Evolutionary conservation across 2,113 vertebrate genomes (phyloP), one percentile per base, ranked within the genome.

Genomic region (Charina bottae): DNA sequence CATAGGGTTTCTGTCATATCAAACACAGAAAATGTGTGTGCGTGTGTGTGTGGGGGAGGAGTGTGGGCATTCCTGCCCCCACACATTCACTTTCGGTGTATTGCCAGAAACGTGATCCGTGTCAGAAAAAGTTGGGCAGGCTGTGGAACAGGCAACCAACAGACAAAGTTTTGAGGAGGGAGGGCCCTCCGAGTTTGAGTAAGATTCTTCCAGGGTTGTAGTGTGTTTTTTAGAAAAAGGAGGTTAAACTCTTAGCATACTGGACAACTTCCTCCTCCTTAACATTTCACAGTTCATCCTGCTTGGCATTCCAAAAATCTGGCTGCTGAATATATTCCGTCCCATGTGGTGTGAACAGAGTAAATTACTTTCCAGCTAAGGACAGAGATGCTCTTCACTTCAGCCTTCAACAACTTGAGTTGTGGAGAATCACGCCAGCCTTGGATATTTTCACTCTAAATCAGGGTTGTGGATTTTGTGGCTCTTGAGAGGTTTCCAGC

Each of bases 1-100:
- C 98, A 95, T 93, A 84, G 97, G 97, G 96, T 94, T 78, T 96
- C 94, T 92, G 89, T 90, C 94, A 87, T 94, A 92, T 91, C 93
- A 9, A 92, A 94, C 72, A 92, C 95, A 53, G 95, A 95, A 94
- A 96, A 93, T 91, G 90, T 89, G 93, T 93, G 62, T 53, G 15
- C 87, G 89, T 90, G 93, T 92, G n/a, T 53, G 46, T 49, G 49
- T 17, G n/a, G 26, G 19, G 26, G 33, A 64, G 56, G 2, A 13
- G 55, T 58, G 68, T 54, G 72, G 15, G 72, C 46, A 53, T 83
- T 88, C 19, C 55, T 17, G 11, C 33, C 37, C 17, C 56, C 0
- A 11, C 24, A 11, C 2, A 5, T 28, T 68, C 24, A 54, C 13
- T 68, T 49, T 78, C 87, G 12, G 6, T 85, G 53, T 46, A 2